Base-by-base conservation (phyloP, 1,140 invertebrate species). In the Drosophila pachea region DNA sequence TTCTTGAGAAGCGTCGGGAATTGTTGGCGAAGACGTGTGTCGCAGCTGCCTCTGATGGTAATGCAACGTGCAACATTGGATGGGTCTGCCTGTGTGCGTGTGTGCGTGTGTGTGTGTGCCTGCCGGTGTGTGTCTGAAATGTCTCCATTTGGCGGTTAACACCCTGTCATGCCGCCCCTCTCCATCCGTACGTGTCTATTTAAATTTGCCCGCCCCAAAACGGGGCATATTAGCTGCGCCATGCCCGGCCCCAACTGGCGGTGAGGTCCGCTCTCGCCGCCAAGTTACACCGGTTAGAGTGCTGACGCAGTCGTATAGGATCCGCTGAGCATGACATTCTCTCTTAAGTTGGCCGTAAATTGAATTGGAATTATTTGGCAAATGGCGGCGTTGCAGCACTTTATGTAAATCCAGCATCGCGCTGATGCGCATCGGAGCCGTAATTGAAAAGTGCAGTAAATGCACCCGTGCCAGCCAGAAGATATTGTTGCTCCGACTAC, bases 331-430 rank as follows among this genome's bases (percentile, higher is more conserved):
- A 29, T 16, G 55, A 54, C 31, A 40, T 48, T 54, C n/a, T 40
- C 38, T 45, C 60, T 58, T 59, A 73, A 65, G 67, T 69, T 64
- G 33, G 33, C 49, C 32, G 67, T 49, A 78, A 77, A 78, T 71
- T 67, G 71, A 78, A 78, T 78, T 78, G 62, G 60, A 78, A 78
- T 71, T 78, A 78, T 78, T 74, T 71, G 71, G 62, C 62, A 78
- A 76, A 63, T 63, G 53, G 53, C 55, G 32, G 43, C 50, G 65
- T 33, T 40, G 72, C 72, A 70, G 47, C 73, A 64, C 72, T 76
- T 73, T 77, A 77, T 77, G 74, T 68, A 76, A 77, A 77, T 76
- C 64, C 55, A 54, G 4, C 29, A 45, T 36, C 22, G 38, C 6
- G 6, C 11, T 5, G 38, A n/a, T n/a, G 40, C 5, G n/a, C 7